These are phyloP conservation scores for Aulostomus chinensis DNA, from an alignment of 2,797 vertebrate genomes.

Conservation along the genomic window DNA sequence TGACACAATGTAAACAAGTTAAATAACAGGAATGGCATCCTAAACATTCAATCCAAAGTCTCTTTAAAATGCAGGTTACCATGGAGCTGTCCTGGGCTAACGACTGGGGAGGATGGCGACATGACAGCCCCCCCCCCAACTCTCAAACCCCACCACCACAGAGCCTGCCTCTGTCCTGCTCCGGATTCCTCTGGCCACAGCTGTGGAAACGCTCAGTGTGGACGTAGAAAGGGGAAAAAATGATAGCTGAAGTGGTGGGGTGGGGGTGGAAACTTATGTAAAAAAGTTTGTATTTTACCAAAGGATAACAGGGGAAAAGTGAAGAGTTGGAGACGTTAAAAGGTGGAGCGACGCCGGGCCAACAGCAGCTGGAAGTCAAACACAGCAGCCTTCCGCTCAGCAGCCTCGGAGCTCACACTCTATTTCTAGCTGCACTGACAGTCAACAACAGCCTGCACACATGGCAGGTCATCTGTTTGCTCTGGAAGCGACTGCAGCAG, in stretches of 20 bases:
- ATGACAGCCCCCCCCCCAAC: constrained; percentile 57
- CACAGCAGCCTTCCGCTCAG: constrained; percentile 40
- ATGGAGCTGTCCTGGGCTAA: constrained; percentile 69
- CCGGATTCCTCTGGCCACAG: constrained; percentile 69
- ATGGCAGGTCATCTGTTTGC: constrained; percentile 51
- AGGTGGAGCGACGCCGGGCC: constrained; percentile 10
- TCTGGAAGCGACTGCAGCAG: constrained; percentile 30
- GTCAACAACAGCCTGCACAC: constrained; percentile 54
- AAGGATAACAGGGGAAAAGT: constrained; percentile 1
- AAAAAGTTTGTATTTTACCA: constrained; percentile 13
- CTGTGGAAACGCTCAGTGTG: constrained; percentile 69
- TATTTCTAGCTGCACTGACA: constrained; percentile 56
- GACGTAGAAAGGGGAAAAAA: constrained; percentile 32
- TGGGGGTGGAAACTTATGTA: constrained; percentile 39
- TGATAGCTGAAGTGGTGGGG: constrained; percentile 3
- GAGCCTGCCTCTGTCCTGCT: constrained; percentile 53
- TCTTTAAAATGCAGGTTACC: constrained; percentile 72
- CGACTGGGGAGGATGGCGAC: constrained; percentile 64
- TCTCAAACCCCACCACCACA: constrained; percentile 24
- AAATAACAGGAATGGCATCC: constrained; percentile 76
- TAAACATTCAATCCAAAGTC: constrained; percentile 66
- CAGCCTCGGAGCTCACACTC: constrained; percentile 46
- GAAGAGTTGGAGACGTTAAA: constrained; percentile 6
- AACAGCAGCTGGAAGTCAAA: constrained; percentile 37
- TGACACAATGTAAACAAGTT: constrained; percentile 70